Conservation (phyloP, 2,113 vertebrate genomes). For the Corynorhinus townsendii region DNA sequence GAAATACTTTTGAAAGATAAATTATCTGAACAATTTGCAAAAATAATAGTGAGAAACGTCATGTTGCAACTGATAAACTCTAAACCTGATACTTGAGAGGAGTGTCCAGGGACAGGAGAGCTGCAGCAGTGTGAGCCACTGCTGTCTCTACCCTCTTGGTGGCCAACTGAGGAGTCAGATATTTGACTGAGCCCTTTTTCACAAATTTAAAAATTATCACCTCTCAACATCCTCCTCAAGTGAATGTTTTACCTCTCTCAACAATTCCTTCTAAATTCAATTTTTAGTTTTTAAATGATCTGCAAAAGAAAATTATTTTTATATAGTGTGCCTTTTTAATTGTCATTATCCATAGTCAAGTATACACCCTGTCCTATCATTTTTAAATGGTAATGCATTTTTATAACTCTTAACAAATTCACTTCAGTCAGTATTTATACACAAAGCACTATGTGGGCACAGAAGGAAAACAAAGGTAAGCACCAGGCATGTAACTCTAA, state of each 20-base stretch:
- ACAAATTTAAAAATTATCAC: conserved; percentile 24
- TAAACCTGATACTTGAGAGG: background rate
- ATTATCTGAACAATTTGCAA: background rate
- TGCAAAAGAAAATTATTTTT: conserved; percentile 30
- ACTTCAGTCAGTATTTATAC: background rate
- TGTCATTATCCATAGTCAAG: background rate
- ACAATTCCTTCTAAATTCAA: background rate
- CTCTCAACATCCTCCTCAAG: conserved; percentile 19
- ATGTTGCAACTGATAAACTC: background rate
- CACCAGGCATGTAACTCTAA: background rate
- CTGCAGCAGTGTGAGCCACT: background rate
- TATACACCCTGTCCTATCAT: background rate
- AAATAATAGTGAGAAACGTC: background rate
- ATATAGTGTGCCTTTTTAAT: background rate
- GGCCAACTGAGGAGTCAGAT: background rate
- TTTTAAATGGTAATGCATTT: background rate
- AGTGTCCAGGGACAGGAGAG: background rate
- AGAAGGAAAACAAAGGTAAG: background rate
- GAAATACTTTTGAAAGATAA: conserved; percentile 18
- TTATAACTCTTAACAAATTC: background rate
- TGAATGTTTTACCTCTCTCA: conserved; percentile 17
- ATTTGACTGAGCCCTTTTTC: conserved; percentile 36
- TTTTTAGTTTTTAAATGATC: conserved; percentile 21
- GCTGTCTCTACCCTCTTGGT: background rate
- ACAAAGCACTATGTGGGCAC: background rate